Conservation (phyloP, 1,140 invertebrate genomes). For the Pachyrhynchus sulphureomaculatus region DNA sequence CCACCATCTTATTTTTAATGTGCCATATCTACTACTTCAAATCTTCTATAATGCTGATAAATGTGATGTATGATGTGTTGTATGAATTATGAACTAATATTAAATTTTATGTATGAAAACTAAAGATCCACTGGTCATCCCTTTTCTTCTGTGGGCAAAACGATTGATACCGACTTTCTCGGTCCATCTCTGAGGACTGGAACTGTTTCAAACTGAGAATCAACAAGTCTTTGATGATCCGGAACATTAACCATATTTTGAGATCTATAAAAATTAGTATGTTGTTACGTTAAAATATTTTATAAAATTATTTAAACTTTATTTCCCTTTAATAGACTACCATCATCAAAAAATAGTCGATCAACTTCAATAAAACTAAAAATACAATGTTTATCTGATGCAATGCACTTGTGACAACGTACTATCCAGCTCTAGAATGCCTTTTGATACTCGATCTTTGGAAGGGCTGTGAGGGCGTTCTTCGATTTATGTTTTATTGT, state of each 20-base stretch:
- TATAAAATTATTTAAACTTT: too few relatives aligned
- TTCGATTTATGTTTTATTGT: too few relatives aligned
- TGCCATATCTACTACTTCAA: background rate
- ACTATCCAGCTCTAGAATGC: too few relatives aligned
- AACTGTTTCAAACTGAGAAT: constrained; percentile 41
- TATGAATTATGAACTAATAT: background rate
- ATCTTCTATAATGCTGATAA: background rate
- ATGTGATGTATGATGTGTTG: background rate
- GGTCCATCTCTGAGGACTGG: constrained; percentile 43
- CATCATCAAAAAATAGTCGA: too few relatives aligned
- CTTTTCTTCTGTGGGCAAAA: constrained; percentile 59
- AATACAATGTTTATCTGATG: too few relatives aligned
- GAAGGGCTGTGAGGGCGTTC: too few relatives aligned
- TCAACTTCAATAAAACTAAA: too few relatives aligned
- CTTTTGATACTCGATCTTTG: too few relatives aligned
- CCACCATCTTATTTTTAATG: too few relatives aligned
- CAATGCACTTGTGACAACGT: too few relatives aligned
- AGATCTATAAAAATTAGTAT: constrained; percentile 26
- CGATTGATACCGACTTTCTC: constrained; percentile 56
- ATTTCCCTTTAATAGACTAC: too few relatives aligned
- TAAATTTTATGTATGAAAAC: background rate
- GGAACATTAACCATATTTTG: constrained; percentile 49
- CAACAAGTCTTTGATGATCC: constrained; percentile 49
- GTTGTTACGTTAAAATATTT: too few relatives aligned
- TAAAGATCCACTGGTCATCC: constrained; percentile 48